phyloP scores from a whole-genome alignment of 2,113 vertebrate species.

The Hepsetus odoe region DNA sequence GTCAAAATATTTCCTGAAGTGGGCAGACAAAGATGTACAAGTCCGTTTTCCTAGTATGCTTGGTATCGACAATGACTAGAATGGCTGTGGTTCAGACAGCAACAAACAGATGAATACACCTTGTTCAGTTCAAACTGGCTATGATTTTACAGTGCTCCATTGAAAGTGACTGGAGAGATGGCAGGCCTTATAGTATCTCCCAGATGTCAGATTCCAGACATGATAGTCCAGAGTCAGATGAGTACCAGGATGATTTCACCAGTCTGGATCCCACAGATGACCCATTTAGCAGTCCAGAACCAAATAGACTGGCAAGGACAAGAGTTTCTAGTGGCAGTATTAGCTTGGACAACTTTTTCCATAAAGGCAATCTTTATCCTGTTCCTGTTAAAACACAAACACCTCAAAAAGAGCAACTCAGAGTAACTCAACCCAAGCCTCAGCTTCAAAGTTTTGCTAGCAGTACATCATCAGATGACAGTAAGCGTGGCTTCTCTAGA shows the following conservation, averaged over 20 bases:
- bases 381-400: slow-evolving; percentile 73
- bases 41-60: slow-evolving; percentile 58
- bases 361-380: slow-evolving; percentile 62
- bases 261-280: slow-evolving; percentile 70
- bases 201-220: slow-evolving; percentile 68
- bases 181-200: slow-evolving; percentile 58
- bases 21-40: slow-evolving; percentile 29
- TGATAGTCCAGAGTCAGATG: slow-evolving; percentile 63
- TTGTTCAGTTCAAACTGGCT: slow-evolving; percentile 44
- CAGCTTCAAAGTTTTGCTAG: slow-evolving; percentile 56
- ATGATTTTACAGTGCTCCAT: slow-evolving; percentile 30
- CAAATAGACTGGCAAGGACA: slow-evolving; percentile 53
- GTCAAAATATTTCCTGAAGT: too few relatives aligned
- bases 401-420: slow-evolving; percentile 76
- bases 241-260: slow-evolving; percentile 82
- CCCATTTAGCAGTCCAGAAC: slow-evolving; percentile 67
- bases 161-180: slow-evolving; percentile 43
- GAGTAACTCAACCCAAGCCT: slow-evolving; percentile 59
- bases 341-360: slow-evolving; percentile 57
- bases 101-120: slow-evolving; percentile 37
- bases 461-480: slow-evolving; percentile 66
- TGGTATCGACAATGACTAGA: slow-evolving; percentile 41
- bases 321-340: slow-evolving; percentile 22
- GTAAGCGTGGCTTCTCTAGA: slow-evolving; percentile 34
- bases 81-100: slow-evolving; percentile 41